Evolutionary conservation across 2,888 invertebrate species (phyloP).

Genomic region (Masnerella sp.): DNA sequence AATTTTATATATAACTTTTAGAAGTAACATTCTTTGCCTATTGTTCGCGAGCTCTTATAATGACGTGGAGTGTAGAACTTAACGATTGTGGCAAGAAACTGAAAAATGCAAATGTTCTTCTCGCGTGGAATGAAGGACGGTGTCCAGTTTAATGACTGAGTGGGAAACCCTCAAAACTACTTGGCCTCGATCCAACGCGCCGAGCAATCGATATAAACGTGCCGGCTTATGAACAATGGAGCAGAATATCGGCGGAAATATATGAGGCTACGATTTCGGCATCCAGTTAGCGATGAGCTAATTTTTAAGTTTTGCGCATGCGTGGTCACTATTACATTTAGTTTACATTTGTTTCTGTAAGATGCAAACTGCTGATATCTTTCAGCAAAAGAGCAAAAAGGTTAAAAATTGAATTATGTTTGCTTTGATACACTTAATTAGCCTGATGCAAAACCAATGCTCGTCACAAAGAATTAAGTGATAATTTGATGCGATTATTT

Average conservation of each 20-base stretch:
- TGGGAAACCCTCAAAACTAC: conserved; percentile 59
- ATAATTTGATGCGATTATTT: conserved; percentile 1
- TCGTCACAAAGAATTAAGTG: conserved; percentile 1
- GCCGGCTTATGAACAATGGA: conserved; percentile 59
- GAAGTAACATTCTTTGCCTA: conserved; percentile 24
- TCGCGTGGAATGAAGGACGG: conserved; percentile 53
- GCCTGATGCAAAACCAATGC: not conserved
- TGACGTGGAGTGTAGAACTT: conserved; percentile 23
- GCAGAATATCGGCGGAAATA: conserved; percentile 62
- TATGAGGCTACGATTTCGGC: conserved; percentile 61
- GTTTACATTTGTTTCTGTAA: conserved; percentile 12
- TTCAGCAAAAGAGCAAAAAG: too few species aligned
- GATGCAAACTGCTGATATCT: too few species aligned
- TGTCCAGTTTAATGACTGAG: conserved; percentile 59
- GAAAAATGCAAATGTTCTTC: conserved; percentile 59
- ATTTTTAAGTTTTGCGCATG: conserved; percentile 41
- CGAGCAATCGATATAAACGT: conserved; percentile 70
- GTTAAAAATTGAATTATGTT: conserved; percentile 6
- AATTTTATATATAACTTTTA: conserved; percentile 29
- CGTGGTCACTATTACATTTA: conserved; percentile 17
- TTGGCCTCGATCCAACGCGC: conserved; percentile 71
- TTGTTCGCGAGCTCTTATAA: conserved; percentile 45
- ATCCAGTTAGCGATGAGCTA: conserved; percentile 46
- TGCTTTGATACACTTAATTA: not conserved
- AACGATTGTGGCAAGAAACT: conserved; percentile 53